These are phyloP conservation scores for Biston betularia DNA, from an alignment of 2,888 invertebrate species.

Conservation along the genomic window DNA sequence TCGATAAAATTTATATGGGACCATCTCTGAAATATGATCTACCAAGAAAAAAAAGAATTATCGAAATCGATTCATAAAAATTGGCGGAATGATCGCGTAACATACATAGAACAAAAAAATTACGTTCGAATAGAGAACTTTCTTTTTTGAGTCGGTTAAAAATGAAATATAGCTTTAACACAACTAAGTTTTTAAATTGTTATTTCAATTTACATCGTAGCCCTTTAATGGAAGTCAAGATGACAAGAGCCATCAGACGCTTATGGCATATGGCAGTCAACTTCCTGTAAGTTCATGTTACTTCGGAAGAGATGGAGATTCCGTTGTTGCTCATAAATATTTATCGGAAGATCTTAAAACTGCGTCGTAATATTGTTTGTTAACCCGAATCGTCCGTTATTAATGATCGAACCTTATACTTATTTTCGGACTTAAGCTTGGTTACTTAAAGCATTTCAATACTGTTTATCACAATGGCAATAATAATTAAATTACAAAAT, in stretches of 20 bases:
- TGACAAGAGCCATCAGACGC: constrained; percentile 22
- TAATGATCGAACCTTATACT: constrained; percentile 31
- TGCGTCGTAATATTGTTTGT: constrained; percentile 30
- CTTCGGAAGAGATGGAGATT: constrained; percentile 32
- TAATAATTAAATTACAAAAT: constrained; percentile 54
- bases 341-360: constrained; percentile 38
- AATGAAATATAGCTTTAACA: neutral
- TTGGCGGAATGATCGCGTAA: too few relatives aligned
- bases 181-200: constrained; percentile 2
- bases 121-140: too few relatives aligned
- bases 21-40: too few relatives aligned
- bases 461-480: constrained; percentile 35
- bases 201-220: constrained; percentile 11
- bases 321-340: constrained; percentile 42
- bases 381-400: constrained; percentile 30
- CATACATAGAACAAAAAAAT: too few relatives aligned
- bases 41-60: too few relatives aligned
- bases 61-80: too few relatives aligned
- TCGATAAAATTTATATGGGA: too few relatives aligned
- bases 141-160: neutral
- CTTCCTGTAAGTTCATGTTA: constrained; percentile 40
- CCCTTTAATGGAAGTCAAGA: constrained; percentile 28
- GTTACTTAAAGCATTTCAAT: constrained; percentile 26
- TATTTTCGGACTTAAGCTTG: constrained; percentile 10
- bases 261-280: constrained; percentile 26